Percentiles rank a stretch among this genome's conserved stretches.
phyloP scores from a whole-genome alignment of 2,797 vertebrate species.

The Onychomys leucogaster region DNA sequence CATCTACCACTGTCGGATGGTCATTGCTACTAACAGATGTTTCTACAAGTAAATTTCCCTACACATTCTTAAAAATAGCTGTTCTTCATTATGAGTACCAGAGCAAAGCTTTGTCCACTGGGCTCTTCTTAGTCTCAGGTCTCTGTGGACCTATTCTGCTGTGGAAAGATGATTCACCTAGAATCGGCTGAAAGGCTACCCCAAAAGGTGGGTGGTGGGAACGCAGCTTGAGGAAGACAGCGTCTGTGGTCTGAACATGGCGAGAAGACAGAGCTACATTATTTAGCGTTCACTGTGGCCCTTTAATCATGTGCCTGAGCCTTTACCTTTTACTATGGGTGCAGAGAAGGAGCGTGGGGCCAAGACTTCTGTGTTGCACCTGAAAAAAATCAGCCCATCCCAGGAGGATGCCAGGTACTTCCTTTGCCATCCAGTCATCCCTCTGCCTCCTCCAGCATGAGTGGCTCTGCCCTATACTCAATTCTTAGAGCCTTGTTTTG shows the following conservation, averaged over 20 bases:
- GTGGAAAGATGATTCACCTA: neutral
- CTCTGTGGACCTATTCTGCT: neutral
- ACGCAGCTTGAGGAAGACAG: neutral
- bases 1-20: neutral
- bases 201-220: neutral
- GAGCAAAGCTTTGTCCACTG: neutral
- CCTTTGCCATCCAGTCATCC: neutral
- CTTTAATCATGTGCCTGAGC: neutral
- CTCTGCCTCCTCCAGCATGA: neutral
- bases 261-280: neutral
- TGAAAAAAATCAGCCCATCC: conserved; percentile 30
- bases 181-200: neutral
- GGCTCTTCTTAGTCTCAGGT: neutral
- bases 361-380: neutral
- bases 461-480: neutral
- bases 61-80: neutral
- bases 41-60: neutral
- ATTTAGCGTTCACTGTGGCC: neutral
- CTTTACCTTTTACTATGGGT: neutral
- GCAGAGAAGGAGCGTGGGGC: neutral
- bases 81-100: neutral
- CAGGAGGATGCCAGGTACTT: neutral
- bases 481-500: conserved; percentile 24
- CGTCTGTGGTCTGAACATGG: neutral
- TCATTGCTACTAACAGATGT: neutral